Evolutionary conservation across 2,113 vertebrate species (phyloP).

Genomic region (Podocnemis expansa): DNA sequence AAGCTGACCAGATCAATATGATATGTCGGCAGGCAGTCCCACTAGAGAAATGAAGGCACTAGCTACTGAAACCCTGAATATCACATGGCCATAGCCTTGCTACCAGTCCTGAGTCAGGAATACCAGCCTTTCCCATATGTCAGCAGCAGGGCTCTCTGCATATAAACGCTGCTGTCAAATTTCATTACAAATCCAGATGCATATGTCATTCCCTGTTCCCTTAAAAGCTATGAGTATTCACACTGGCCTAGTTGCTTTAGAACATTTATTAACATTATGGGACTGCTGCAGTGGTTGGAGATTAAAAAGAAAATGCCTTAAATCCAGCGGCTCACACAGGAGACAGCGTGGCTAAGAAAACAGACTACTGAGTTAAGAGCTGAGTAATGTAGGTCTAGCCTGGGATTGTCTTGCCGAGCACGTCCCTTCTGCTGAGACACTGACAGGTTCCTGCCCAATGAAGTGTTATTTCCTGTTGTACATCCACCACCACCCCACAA

Average conservation of each 20-base stretch:
- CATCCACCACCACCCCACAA: background rate
- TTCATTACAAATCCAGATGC: background rate
- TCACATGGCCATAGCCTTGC: background rate
- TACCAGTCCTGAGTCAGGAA: background rate
- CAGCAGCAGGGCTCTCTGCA: background rate
- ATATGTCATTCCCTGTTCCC: background rate
- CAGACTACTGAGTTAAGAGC: background rate
- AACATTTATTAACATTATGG: background rate
- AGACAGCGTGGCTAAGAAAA: background rate
- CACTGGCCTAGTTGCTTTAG: background rate
- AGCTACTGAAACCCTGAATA: background rate
- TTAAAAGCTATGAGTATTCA: background rate
- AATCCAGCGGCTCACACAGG: background rate
- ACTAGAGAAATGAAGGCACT: background rate
- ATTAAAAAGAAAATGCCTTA: background rate
- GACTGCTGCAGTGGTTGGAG: background rate
- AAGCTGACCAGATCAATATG: background rate
- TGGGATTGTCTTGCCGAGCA: background rate
- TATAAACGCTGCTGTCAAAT: background rate
- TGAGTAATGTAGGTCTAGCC: background rate
- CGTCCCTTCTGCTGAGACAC: background rate
- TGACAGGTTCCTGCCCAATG: background rate
- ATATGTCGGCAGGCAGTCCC: background rate
- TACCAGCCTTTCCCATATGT: background rate
- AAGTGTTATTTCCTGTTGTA: background rate